These are phyloP conservation scores for Tragelaphus buxtoni DNA, from an alignment of 2,113 vertebrate genomes.

Conservation along the genomic window DNA sequence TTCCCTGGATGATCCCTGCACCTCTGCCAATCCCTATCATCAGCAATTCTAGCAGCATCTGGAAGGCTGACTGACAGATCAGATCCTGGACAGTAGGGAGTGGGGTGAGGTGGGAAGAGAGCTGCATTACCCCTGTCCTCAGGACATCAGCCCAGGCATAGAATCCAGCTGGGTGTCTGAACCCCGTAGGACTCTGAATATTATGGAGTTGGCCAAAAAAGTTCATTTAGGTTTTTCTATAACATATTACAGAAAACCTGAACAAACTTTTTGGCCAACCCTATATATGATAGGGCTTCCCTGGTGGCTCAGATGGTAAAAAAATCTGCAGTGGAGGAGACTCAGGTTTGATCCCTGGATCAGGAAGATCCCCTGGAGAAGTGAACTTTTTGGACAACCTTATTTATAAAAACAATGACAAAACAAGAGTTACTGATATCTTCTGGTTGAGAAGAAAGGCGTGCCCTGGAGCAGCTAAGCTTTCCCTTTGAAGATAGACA, in stretches of 20 bases:
- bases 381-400: background rate
- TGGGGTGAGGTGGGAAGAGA: background rate
- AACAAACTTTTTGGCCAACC: background rate
- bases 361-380: background rate
- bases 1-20: rapidly evolving
- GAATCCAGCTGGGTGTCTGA: background rate
- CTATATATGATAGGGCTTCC: background rate
- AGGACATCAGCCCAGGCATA: background rate
- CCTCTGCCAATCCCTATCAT: background rate
- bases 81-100: background rate
- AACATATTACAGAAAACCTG: background rate
- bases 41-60: background rate
- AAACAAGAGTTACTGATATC: background rate
- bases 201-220: background rate
- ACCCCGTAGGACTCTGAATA: too few relatives aligned
- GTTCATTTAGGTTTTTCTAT: background rate
- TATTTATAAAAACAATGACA: background rate
- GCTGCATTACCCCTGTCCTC: too few relatives aligned
- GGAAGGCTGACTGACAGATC: background rate
- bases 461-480: background rate
- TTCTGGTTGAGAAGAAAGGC: background rate
- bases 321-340: background rate
- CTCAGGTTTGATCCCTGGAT: background rate
- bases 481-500: background rate
- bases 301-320: background rate